Percentiles rank a stretch among this genome's conserved stretches.
phyloP scores from a whole-genome alignment of 2,113 vertebrate genomes.

The Nannobrachium achirus region DNA sequence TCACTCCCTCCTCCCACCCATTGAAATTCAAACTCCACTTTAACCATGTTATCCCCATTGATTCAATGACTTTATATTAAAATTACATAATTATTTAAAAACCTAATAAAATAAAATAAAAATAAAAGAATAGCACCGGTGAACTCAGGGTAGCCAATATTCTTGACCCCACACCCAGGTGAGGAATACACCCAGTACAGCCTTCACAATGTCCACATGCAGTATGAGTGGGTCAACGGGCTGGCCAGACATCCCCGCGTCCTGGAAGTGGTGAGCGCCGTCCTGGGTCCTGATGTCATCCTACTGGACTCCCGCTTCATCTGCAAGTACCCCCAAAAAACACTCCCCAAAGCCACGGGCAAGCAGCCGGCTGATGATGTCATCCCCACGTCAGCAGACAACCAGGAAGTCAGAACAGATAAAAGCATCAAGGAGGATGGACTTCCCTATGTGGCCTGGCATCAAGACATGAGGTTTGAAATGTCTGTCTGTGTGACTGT shows the following conservation, averaged over 20 bases:
- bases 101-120: too few species aligned
- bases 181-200: conserved; percentile 79
- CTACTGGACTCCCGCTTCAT: conserved; percentile 84
- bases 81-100: too few species aligned
- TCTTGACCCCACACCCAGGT: conserved; percentile 70
- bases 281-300: conserved; percentile 78
- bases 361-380: neutral
- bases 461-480: conserved; percentile 82
- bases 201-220: conserved; percentile 81
- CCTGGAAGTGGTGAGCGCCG: conserved; percentile 62
- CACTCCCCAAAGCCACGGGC: conserved; percentile 4
- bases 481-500: neutral
- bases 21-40: too few species aligned
- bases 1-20: too few species aligned
- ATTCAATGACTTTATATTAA: too few species aligned
- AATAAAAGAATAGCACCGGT: too few species aligned
- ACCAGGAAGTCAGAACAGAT: neutral
- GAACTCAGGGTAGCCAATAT: too few species aligned
- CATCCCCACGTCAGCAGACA: conserved; percentile 6
- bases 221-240: conserved; percentile 78
- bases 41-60: too few species aligned
- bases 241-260: conserved; percentile 73
- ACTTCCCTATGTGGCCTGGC: conserved; percentile 82
- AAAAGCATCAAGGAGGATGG: neutral
- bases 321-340: conserved; percentile 79